Base-by-base conservation (phyloP, 2,113 vertebrate genomes). In the Limanda limanda region DNA sequence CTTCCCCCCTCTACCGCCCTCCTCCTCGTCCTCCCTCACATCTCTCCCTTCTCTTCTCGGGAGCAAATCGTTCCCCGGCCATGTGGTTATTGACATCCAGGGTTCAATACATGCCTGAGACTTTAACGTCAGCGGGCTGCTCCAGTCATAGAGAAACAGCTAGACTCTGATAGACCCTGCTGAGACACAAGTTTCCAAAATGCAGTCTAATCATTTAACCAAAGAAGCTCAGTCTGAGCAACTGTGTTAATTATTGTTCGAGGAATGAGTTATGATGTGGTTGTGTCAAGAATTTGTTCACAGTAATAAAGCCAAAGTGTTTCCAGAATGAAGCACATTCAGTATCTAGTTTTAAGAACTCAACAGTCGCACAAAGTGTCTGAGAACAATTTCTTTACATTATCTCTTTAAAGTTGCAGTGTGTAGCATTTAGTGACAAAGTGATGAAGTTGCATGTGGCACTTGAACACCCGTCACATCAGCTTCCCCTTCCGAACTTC, bases 61-160 rank as follows among this genome's bases (percentile, higher is more conserved):
- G 76, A 80, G 79, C 68, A 83, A 87, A 86, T 85, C 68, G 15
- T 66, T 87, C 71, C 57, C 67, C 18, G 64, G 72, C 85, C 65
- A 86, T 83, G 81, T 63, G 64, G 77, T 88, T 83, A 86, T 86
- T 91, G 85, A 86, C 82, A 81, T 71, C 87, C 71, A 76, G 76
- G 66, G 78, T 90, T 81, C 69, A 82, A 24, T 74, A 78, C 82
- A 76, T 81, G 76, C 85, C 78, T 75, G 54, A 66, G 63, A 78
- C 56, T 78, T 81, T 81, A 66, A 88, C 48, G 54, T 81, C 79
- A 82, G 27, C 2, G 0, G 37, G 56, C 68, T 66, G 35, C 10
- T 86, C 78, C 42, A 69, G 57, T 66, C 61, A 35, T 62, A 68
- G 60, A 54, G 81, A 81, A 59, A 17, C 58, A 2, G 20, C 54